phyloP scores from a whole-genome alignment of 2,888 invertebrate genomes.

The Panopea generosa region DNA sequence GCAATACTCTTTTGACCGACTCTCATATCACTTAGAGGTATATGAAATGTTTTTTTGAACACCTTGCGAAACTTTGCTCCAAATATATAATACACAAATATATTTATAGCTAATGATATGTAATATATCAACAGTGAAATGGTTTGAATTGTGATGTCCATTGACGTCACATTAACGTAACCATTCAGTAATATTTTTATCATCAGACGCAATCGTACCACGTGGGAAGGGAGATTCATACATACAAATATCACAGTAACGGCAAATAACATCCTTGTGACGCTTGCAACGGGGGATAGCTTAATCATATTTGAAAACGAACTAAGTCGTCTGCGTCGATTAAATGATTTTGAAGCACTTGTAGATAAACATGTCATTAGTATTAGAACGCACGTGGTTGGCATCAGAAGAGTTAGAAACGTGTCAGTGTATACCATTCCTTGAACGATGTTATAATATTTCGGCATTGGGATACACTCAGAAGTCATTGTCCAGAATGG shows the following conservation, averaged over 20 bases:
- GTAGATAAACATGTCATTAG: constrained; percentile 27
- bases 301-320: not conserved
- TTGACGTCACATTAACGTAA: not conserved
- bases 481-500: constrained; percentile 68
- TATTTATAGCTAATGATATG: constrained; percentile 25
- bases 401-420: constrained; percentile 33
- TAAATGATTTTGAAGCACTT: constrained; percentile 14
- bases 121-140: constrained; percentile 34
- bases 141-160: constrained; percentile 20
- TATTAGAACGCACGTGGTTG: constrained; percentile 15
- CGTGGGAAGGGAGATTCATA: constrained; percentile 71
- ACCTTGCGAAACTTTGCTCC: constrained; percentile 21
- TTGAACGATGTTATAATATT: constrained; percentile 50
- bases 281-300: constrained; percentile 42
- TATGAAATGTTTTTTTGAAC: constrained; percentile 5
- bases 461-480: constrained; percentile 47
- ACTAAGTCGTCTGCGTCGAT: constrained; percentile 8
- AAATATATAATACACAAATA: constrained; percentile 29
- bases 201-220: constrained; percentile 57
- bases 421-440: constrained; percentile 66
- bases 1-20: no score
- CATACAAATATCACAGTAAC: constrained; percentile 71
- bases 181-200: constrained; percentile 21
- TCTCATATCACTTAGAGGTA: no score
- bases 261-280: constrained; percentile 71